Base-by-base conservation (phyloP, 2,113 vertebrate genomes). In the Aythya baeri region DNA sequence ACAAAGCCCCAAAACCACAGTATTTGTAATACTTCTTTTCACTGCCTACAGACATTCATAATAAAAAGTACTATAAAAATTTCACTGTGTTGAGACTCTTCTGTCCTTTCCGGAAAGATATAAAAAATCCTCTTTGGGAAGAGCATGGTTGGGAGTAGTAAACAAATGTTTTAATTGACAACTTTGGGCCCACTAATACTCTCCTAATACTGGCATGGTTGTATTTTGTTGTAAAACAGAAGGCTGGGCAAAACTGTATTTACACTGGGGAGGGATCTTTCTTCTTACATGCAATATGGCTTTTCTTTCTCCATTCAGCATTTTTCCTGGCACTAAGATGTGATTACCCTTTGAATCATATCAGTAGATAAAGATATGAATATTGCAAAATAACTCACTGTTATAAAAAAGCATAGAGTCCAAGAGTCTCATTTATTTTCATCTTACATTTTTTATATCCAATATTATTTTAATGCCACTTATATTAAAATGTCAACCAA, bases 401-500 rank as follows among this genome's bases (percentile, higher is more conserved):
- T 83, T 88, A 91, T 67, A 88, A 68, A 90, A 49, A 80, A 34
- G 46, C 8, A 14, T 54, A 21, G 8, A 7, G 32, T 82, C n/a
- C 43, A 21, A 89, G 97, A 96, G 57, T 93, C 65, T 41, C 76
- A 88, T 96, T 96, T 96, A 97, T 95, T 97, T 98, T 86, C 32
- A 78, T 89, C 84, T 93, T 93, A 80, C 6, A 22, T 74, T 85
- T 94, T 97, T 97, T 95, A 94, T 95, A 82, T 59, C 58, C 49
- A 65, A 21, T 94, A 95, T 94, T 94, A 97, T 90, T 93, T 94
- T 94, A 92, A 88, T 87, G 38, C n/a, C 79, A 90, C 82, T 93
- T 96, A 95, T 71, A 97, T 96, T 61, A 93, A 97, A 96, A 88
- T 97, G 93, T 92, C 94, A 97, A 38, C 50, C 26, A 49, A 91